phyloP scores from a whole-genome alignment of 2,113 vertebrate species.

The Perccottus glenii region DNA sequence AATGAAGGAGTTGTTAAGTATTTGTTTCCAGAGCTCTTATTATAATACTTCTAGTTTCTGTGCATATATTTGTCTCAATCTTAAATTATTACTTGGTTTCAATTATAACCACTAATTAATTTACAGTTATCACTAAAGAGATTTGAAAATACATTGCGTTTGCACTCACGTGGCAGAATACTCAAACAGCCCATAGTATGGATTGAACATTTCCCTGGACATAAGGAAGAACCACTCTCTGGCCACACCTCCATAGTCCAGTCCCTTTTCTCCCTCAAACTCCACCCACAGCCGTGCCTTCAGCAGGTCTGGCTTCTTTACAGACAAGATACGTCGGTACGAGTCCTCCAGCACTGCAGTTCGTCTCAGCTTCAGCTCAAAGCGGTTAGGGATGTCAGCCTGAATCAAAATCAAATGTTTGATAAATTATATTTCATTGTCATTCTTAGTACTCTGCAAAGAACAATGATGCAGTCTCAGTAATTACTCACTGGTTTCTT shows the following conservation, averaged over 20 bases:
- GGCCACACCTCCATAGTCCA: slow-evolving; percentile 96
- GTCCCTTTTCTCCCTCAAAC: slow-evolving; percentile 96
- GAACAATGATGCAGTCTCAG: neutral
- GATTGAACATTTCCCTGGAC: slow-evolving; percentile 99
- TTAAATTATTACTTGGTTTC: too few species aligned
- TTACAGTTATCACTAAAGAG: neutral
- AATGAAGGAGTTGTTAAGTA: neutral
- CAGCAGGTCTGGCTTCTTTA: slow-evolving; percentile 90
- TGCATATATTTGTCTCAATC: too few species aligned
- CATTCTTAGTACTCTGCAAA: neutral
- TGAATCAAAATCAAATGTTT: slow-evolving; percentile 43
- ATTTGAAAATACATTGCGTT: slow-evolving; percentile 3
- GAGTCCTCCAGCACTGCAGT: slow-evolving; percentile 93
- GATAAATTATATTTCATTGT: neutral
- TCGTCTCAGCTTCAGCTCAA: slow-evolving; percentile 93
- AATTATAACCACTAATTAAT: neutral
- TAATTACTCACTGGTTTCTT: slow-evolving; percentile 89
- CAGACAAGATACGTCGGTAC: slow-evolving; percentile 90
- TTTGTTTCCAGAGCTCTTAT: neutral
- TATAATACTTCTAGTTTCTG: neutral
- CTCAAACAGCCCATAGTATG: slow-evolving; percentile 97
- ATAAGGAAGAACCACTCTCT: slow-evolving; percentile 99
- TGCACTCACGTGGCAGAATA: slow-evolving; percentile 96
- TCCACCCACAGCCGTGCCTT: slow-evolving; percentile 98
- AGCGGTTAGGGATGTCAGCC: slow-evolving; percentile 95